Evolutionary conservation across 1,140 invertebrate genomes (phyloP).

Genomic region (Phenacoccus solenopsis): DNA sequence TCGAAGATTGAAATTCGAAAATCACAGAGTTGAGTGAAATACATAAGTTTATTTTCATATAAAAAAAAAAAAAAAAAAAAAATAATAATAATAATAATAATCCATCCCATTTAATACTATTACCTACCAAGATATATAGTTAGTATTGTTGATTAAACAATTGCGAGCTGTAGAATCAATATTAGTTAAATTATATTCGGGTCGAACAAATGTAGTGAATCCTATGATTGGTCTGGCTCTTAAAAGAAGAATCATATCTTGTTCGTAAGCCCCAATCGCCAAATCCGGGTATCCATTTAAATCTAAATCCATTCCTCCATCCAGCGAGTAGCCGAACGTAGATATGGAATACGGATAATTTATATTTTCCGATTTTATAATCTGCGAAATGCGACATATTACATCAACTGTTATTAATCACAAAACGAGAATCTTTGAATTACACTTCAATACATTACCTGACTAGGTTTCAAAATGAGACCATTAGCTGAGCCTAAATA

Average conservation of each 20-base stretch:
- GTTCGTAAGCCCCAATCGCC: slow-evolving; percentile 74
- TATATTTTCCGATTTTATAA: slow-evolving; percentile 41
- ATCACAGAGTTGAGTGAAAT: too few species aligned
- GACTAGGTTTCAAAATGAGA: slow-evolving; percentile 56
- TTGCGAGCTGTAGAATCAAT: slow-evolving; percentile 67
- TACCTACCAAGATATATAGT: slow-evolving; percentile 57
- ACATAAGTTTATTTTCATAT: too few species aligned
- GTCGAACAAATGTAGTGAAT: slow-evolving; percentile 50
- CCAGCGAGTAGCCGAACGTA: slow-evolving; percentile 81
- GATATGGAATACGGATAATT: slow-evolving; percentile 33
- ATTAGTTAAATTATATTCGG: slow-evolving; percentile 48
- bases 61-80: too few species aligned
- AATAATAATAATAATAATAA: too few species aligned
- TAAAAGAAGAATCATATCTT: slow-evolving; percentile 57
- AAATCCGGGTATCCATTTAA: slow-evolving; percentile 84
- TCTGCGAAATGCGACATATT: slow-evolving; percentile 29
- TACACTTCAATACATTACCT: slow-evolving; percentile 38
- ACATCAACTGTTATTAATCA: too few species aligned
- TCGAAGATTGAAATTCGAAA: too few species aligned
- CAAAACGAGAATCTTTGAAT: too few species aligned
- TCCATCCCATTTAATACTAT: not conserved
- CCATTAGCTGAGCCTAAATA: slow-evolving; percentile 67
- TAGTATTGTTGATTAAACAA: slow-evolving; percentile 47
- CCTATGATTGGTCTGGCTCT: slow-evolving; percentile 74
- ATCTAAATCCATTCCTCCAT: slow-evolving; percentile 81